phyloP scores from a whole-genome alignment of 2,113 vertebrate species.

The Dipodomys ordii region DNA sequence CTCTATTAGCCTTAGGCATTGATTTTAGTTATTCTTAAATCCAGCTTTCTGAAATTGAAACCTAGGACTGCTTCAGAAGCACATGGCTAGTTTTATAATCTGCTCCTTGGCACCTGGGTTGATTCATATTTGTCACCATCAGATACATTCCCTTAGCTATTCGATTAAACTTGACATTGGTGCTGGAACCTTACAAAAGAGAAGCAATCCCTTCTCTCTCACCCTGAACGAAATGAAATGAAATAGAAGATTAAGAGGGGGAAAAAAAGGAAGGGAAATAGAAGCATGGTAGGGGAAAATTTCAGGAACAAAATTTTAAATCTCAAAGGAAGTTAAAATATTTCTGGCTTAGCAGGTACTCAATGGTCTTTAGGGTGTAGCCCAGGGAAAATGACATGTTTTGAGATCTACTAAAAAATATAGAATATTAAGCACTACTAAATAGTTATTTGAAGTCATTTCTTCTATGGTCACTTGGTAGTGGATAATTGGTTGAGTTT shows the following conservation, averaged over 20 bases:
- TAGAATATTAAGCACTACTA: neutral
- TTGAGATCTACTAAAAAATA: neutral
- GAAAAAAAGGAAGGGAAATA: neutral
- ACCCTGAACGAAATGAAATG: conserved; percentile 75
- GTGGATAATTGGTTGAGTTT: neutral
- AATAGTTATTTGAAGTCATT: conserved; percentile 1
- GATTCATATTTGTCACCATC: conserved; percentile 52
- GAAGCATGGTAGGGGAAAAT: neutral
- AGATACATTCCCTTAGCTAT: conserved; percentile 63
- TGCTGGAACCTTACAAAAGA: conserved; percentile 31
- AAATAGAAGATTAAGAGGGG: conserved; percentile 41
- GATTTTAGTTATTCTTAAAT: conserved; percentile 73
- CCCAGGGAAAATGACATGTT: conserved; percentile 37
- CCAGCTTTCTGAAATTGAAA: conserved; percentile 81
- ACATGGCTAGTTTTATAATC: conserved; percentile 62
- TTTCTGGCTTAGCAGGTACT: conserved; percentile 50
- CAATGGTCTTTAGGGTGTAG: conserved; percentile 41
- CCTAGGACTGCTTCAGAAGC: conserved; percentile 70
- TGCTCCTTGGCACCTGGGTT: conserved; percentile 65
- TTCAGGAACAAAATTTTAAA: neutral
- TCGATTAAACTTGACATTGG: conserved; percentile 74
- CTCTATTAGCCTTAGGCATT: conserved; percentile 51
- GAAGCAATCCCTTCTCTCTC: conserved; percentile 59
- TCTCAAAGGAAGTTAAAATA: conserved; percentile 45
- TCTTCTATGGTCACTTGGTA: neutral